A percentile compares a stretch with the other conserved stretches of the same genome.
Evolutionary conservation across 2,888 invertebrate genomes (phyloP).

Genomic region (Idaea aversata): DNA sequence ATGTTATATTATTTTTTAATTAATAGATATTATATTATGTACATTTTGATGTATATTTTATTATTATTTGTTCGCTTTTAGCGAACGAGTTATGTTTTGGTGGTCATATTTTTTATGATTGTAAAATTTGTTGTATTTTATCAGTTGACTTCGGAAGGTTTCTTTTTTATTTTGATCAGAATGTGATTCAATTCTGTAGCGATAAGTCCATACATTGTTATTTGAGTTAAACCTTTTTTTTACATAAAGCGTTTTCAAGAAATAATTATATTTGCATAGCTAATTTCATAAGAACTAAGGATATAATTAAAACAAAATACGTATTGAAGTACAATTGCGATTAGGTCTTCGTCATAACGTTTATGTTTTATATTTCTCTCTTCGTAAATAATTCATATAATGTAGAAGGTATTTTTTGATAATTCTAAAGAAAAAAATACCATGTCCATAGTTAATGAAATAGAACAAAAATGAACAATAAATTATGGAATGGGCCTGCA

Average conservation of each 20-base stretch:
- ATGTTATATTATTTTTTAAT: constrained; percentile 73
- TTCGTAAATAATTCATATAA: constrained; percentile 53
- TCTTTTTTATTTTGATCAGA: constrained; percentile 59
- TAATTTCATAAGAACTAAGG: constrained; percentile 63
- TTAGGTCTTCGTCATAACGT: constrained; percentile 60
- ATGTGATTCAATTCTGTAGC: constrained; percentile 63
- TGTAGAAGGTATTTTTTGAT: constrained; percentile 70
- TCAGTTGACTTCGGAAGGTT: constrained; percentile 66
- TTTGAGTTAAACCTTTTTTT: constrained; percentile 37
- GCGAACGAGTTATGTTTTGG: constrained; percentile 73
- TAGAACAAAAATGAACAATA: constrained; percentile 51
- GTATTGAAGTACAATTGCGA: constrained; percentile 79
- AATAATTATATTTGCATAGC: constrained; percentile 51
- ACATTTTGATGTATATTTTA: constrained; percentile 81
- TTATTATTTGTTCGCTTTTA: constrained; percentile 74
- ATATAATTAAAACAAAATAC: constrained; percentile 75
- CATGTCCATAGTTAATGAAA: constrained; percentile 63
- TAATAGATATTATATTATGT: constrained; percentile 78
- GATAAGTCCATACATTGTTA: constrained; percentile 58
- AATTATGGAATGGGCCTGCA: constrained; percentile 46
- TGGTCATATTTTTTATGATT: constrained; percentile 73
- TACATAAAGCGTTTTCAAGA: constrained; percentile 46
- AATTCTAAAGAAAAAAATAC: constrained; percentile 60
- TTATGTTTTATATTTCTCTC: constrained; percentile 61
- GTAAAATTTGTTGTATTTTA: constrained; percentile 77